Evolutionary conservation across 2,113 vertebrate species (phyloP).

Genomic region (Gymnarchus niloticus): DNA sequence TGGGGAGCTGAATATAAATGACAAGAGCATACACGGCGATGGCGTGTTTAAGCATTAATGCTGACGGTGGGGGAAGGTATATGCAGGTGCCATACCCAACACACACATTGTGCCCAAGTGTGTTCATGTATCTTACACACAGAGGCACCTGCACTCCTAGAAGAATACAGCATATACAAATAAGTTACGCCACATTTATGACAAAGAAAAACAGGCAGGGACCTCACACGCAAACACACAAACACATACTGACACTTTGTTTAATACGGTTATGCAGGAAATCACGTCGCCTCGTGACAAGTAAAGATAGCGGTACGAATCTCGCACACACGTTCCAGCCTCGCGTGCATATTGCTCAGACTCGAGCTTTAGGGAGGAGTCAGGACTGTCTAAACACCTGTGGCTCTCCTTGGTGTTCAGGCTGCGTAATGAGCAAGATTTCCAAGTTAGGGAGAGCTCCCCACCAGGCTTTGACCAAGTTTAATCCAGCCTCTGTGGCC

Average conservation of each 20-base stretch:
- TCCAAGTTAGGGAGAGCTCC: neutral
- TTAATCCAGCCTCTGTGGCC: neutral
- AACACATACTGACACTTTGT: neutral
- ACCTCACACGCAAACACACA: neutral
- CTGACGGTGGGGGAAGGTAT: neutral
- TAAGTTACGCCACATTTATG: too few relatives aligned
- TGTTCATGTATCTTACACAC: neutral
- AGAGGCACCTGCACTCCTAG: neutral
- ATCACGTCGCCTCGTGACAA: neutral
- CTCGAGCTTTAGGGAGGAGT: neutral
- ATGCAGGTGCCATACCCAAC: neutral
- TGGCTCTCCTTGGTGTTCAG: neutral
- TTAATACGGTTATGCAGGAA: neutral
- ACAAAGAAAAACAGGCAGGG: neutral
- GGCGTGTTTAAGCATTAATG: neutral
- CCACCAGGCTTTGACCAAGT: neutral
- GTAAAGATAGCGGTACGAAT: too few relatives aligned
- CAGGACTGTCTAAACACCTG: neutral
- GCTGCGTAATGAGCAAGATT: neutral
- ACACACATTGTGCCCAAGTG: neutral
- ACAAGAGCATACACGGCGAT: neutral
- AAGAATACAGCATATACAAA: neutral
- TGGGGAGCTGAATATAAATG: conserved; percentile 2
- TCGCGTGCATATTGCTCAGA: too few relatives aligned
- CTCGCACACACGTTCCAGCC: neutral